These are phyloP conservation scores for Orthosia incerta DNA, from an alignment of 2,888 invertebrate genomes.

Conservation along the genomic window DNA sequence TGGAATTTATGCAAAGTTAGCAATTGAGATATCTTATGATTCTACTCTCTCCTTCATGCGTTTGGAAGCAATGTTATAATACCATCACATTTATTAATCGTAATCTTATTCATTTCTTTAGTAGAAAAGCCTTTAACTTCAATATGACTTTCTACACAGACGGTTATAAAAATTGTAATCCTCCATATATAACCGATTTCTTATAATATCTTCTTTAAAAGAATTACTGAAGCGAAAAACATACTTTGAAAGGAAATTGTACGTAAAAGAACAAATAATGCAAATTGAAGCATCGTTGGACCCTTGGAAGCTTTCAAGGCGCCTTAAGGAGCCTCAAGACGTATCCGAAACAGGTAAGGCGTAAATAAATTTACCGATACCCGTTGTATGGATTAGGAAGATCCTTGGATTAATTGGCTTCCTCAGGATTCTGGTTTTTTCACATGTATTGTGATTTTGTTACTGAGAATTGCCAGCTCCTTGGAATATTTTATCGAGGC, in stretches of 20 bases:
- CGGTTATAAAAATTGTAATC: slow-evolving; percentile 1
- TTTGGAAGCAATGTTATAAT: slow-evolving; percentile 28
- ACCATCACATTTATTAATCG: slow-evolving; percentile 9
- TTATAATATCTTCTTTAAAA: slow-evolving; percentile 8
- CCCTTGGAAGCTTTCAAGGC: slow-evolving; percentile 34
- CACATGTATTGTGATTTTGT: slow-evolving; percentile 37
- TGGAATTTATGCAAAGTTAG: slow-evolving; percentile 54
- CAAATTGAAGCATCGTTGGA: slow-evolving; percentile 47
- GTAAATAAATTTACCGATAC: slow-evolving; percentile 64
- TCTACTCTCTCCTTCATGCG: slow-evolving; percentile 47
- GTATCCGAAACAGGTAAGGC: slow-evolving; percentile 54
- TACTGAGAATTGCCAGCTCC: slow-evolving; percentile 4
- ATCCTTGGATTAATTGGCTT: slow-evolving; percentile 59
- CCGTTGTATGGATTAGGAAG: slow-evolving; percentile 49
- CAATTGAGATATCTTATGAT: slow-evolving; percentile 35
- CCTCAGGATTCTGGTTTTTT: slow-evolving; percentile 36
- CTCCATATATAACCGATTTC: not conserved
- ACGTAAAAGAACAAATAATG: slow-evolving; percentile 44
- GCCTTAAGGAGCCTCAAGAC: slow-evolving; percentile 44
- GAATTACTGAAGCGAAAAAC: slow-evolving; percentile 17
- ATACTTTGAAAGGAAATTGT: slow-evolving; percentile 36
- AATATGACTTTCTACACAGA: slow-evolving; percentile 18
- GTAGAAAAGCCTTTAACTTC: not conserved
- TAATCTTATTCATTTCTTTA: slow-evolving; percentile 25
- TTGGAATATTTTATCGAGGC: slow-evolving; percentile 28